A percentile compares a stretch with the other conserved stretches of the same genome.
Evolutionary conservation across 2,113 vertebrate genomes (phyloP).

Genomic region (Hydropotes inermis): DNA sequence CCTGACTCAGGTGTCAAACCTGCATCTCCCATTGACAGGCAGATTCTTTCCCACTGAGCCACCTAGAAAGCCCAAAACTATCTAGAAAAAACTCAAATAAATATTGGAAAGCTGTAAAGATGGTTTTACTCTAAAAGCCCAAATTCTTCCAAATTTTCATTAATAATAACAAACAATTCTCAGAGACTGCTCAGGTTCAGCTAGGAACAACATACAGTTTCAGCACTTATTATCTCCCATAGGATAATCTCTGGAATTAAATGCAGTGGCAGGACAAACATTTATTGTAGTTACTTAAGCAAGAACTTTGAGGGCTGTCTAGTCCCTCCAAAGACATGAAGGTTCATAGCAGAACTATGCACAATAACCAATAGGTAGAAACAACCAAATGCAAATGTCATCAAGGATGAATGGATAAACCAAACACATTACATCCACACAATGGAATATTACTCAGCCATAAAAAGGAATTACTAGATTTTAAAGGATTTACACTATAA

Average conservation of each 20-base stretch:
- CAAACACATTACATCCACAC: background rate
- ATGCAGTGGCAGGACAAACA: background rate
- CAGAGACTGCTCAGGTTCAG: background rate
- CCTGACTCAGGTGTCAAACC: background rate
- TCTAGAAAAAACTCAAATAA: background rate
- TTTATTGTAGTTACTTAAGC: background rate
- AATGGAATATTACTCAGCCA: background rate
- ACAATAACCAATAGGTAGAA: background rate
- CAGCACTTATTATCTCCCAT: background rate
- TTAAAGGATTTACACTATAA: background rate
- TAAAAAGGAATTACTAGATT: background rate
- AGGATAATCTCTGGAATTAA: background rate
- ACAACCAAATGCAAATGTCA: background rate
- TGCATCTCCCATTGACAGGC: background rate
- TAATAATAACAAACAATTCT: background rate
- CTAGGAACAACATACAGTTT: background rate
- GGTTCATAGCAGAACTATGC: background rate
- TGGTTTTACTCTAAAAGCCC: background rate
- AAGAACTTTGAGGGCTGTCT: background rate
- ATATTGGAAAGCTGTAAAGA: background rate
- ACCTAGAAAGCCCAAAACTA: background rate
- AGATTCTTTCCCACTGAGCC: background rate
- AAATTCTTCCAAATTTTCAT: background rate
- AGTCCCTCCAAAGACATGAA: background rate
- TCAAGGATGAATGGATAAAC: background rate